Evolutionary conservation across 2,797 vertebrate genomes (phyloP), one percentile per base, ranked within the genome.

Genomic region (Pseudopleuronectes americanus): DNA sequence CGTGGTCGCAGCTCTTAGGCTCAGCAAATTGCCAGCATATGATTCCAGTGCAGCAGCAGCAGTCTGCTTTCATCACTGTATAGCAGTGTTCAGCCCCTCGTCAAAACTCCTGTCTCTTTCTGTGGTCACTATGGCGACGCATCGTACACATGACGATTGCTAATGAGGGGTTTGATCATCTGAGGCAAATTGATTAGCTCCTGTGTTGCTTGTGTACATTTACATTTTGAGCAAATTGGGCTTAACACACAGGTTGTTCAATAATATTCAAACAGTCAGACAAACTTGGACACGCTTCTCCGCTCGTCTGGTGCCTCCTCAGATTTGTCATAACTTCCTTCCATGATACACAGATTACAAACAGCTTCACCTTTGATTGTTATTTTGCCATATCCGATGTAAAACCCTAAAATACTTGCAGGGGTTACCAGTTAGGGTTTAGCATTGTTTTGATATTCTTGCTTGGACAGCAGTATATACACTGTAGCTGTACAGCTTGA

Each of bases 51-150:
- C 41, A 56, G 36, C 67, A 64, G 51, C 66, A 62, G 64, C 69
- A 49, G 41, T 17, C n/a, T 49, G 54, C 45, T 33, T 64, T 24
- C 66, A 51, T 76, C 76, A 80, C 68, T 83, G 76, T 83, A 82
- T 77, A 75, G 45, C 6, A 41, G 55, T 26, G 26, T 26, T 77
- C 67, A 49, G 62, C 67, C 67, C 33, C 31, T 9, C 21, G 84
- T 84, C 74, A 82, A 86, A 88, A 87, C 84, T 87, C 72, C 77
- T 43, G 14, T 63, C 61, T 77, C 55, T 51, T 41, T 58, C 63
- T 54, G 28, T 52, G 36, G 82, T 89, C 66, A 17, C 87, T 62
- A 90, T 88, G 81, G 90, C 47, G 60, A 91, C 10, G 5, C 57
- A 66, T 26, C 23, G 53, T 71, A 68, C 67, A 83, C 75, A 63